phyloP scores from a whole-genome alignment of 2,888 invertebrate genomes.

The Asteroscopus sphinx region DNA sequence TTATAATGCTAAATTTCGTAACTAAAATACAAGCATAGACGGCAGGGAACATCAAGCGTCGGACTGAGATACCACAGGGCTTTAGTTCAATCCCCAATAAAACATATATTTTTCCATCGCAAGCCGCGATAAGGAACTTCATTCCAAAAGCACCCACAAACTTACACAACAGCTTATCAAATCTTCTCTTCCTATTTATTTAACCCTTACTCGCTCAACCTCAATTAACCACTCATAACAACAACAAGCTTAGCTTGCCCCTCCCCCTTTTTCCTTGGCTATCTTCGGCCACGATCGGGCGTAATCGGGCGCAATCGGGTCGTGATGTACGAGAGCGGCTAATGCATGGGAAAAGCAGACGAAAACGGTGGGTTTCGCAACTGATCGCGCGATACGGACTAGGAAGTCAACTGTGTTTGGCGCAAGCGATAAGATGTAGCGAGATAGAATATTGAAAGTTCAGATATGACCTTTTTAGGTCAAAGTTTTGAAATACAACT shows the following conservation, averaged over 20 bases:
- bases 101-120: too few species aligned
- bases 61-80: too few species aligned
- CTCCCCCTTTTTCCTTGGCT: conserved; percentile 3
- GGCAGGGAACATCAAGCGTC: too few species aligned
- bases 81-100: too few species aligned
- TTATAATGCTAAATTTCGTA: too few species aligned
- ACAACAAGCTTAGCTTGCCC: conserved; percentile 13
- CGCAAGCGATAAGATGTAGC: conserved; percentile 43
- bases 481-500: conserved; percentile 28
- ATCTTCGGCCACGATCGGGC: conserved; percentile 59
- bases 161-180: conserved; percentile 10
- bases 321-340: conserved; percentile 65
- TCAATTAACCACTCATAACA: conserved; percentile 48
- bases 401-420: conserved; percentile 56
- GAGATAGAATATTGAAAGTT: conserved; percentile 47
- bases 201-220: conserved; percentile 28
- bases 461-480: conserved; percentile 40
- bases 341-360: conserved; percentile 69
- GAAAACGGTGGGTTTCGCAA: conserved; percentile 63
- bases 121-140: background rate
- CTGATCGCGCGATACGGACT: conserved; percentile 58
- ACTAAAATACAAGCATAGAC: too few species aligned
- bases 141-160: background rate
- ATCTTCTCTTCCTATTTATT: conserved; percentile 41
- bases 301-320: conserved; percentile 63